A percentile compares a stretch with the other conserved stretches of the same genome.
These are phyloP conservation scores for Poeciliopsis gracilis DNA, from an alignment of 2,797 vertebrate species.

Conservation along the genomic window DNA sequence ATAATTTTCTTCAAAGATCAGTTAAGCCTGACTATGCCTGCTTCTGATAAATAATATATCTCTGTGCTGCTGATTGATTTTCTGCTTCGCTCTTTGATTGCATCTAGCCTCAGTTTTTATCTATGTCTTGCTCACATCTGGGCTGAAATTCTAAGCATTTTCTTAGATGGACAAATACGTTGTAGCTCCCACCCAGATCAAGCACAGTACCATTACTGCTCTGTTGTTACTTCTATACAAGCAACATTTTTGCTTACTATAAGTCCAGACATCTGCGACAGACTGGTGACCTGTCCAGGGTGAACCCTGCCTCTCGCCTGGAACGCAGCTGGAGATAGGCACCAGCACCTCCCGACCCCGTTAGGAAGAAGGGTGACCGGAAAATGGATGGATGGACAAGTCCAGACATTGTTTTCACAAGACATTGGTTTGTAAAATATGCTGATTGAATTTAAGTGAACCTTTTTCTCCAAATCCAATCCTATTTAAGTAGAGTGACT, in stretches of 20 bases:
- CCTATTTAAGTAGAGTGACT: not conserved
- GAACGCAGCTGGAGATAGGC: too few relatives aligned
- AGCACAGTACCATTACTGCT: slow-evolving; percentile 2
- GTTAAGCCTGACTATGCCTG: not conserved
- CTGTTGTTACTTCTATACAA: not conserved
- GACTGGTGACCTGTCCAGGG: too few relatives aligned
- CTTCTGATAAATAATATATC: slow-evolving; percentile 1
- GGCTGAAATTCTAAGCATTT: slow-evolving; percentile 4
- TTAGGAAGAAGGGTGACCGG: too few relatives aligned
- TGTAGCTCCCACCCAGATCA: slow-evolving; percentile 3
- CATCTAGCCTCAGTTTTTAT: slow-evolving; percentile 9
- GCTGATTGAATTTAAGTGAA: not conserved
- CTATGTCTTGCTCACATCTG: slow-evolving; percentile 8
- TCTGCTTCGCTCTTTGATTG: slow-evolving; percentile 29
- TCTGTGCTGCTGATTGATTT: slow-evolving; percentile 8
- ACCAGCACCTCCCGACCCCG: too few relatives aligned
- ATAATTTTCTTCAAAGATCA: not conserved
- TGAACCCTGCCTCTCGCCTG: too few relatives aligned
- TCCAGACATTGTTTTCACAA: slow-evolving; percentile 1
- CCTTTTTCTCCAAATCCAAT: not conserved
- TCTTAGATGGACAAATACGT: slow-evolving; percentile 14
- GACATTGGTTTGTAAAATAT: not conserved
- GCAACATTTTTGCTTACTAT: not conserved
- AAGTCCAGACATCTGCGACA: slow-evolving; percentile 5
- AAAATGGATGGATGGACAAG: too few relatives aligned